Percentiles rank a stretch among this genome's conserved stretches.
Conservation (phyloP, 1,140 invertebrate species). For the Papilio polyxenes region DNA sequence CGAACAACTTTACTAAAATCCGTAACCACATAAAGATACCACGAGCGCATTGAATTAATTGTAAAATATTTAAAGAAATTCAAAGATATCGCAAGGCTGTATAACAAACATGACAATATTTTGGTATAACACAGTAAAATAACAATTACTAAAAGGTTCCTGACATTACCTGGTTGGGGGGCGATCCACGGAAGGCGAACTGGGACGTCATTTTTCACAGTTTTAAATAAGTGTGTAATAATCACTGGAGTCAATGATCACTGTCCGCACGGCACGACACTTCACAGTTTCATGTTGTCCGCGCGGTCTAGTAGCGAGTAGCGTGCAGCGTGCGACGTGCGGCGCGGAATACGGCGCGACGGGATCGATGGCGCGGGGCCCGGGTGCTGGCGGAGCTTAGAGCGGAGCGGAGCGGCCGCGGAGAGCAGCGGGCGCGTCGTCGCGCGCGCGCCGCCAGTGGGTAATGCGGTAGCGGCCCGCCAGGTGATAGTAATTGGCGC, state of each 20-base stretch:
- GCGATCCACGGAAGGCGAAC: slow-evolving; percentile 76
- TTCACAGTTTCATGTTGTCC: slow-evolving; percentile 72
- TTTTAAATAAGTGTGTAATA: slow-evolving; percentile 52
- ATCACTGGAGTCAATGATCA: slow-evolving; percentile 64
- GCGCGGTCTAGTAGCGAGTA: slow-evolving; percentile 39
- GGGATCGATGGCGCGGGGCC: slow-evolving; percentile 63
- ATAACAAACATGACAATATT: slow-evolving; percentile 13
- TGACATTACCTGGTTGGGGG: slow-evolving; percentile 71
- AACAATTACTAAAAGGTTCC: neutral
- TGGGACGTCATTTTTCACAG: slow-evolving; percentile 76
- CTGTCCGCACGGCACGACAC: slow-evolving; percentile 72
- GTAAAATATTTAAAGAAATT: slow-evolving; percentile 8
- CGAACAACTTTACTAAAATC: slow-evolving; percentile 18
- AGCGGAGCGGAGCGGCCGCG: slow-evolving; percentile 57
- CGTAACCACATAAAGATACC: slow-evolving; percentile 25
- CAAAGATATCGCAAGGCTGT: slow-evolving; percentile 9
- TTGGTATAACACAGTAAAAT: neutral
- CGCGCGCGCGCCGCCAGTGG: slow-evolving; percentile 75
- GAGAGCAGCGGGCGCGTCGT: slow-evolving; percentile 69
- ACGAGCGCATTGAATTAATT: neutral
- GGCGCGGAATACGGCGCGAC: slow-evolving; percentile 37
- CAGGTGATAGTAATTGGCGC: slow-evolving; percentile 79
- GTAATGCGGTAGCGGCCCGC: slow-evolving; percentile 79
- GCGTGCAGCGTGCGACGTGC: slow-evolving; percentile 43
- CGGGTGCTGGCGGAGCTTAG: slow-evolving; percentile 45